phyloP scores from a whole-genome alignment of 2,113 vertebrate genomes.

The Cynocephalus volans region DNA sequence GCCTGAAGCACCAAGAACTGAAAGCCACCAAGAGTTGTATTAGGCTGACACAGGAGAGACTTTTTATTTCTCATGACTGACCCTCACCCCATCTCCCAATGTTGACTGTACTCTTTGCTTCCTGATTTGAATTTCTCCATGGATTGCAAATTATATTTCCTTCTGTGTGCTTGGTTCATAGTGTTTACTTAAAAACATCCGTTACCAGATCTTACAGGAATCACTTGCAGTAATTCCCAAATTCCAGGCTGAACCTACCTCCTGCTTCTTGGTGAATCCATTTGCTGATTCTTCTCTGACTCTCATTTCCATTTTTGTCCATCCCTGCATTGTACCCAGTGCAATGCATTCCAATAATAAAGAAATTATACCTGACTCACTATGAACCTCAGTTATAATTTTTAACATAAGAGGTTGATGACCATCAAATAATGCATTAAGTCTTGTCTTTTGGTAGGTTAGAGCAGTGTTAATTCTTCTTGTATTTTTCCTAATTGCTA shows the following conservation, averaged over 20 bases:
- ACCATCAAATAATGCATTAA: constrained; percentile 3
- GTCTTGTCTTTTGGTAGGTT: not conserved
- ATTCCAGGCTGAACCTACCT: not conserved
- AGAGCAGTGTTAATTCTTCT: not conserved
- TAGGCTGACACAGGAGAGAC: not conserved
- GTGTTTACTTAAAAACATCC: not conserved
- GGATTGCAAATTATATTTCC: not conserved
- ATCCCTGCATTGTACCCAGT: not conserved
- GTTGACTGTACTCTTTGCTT: not conserved
- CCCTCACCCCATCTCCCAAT: not conserved
- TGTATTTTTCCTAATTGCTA: not conserved
- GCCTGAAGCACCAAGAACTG: not conserved
- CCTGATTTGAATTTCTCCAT: constrained; percentile 14
- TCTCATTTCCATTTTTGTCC: not conserved
- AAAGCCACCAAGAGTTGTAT: not conserved
- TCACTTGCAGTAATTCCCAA: not conserved
- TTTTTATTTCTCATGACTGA: not conserved
- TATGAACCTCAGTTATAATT: not conserved
- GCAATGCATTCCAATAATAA: not conserved
- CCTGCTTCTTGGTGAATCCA: not conserved
- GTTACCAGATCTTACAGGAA: not conserved
- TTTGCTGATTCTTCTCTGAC: not conserved
- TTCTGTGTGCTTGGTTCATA: constrained; percentile 39
- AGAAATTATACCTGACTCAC: not conserved
- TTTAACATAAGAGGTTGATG: not conserved